Conservation (phyloP, 2,113 vertebrate genomes). For the Scortum barcoo region DNA sequence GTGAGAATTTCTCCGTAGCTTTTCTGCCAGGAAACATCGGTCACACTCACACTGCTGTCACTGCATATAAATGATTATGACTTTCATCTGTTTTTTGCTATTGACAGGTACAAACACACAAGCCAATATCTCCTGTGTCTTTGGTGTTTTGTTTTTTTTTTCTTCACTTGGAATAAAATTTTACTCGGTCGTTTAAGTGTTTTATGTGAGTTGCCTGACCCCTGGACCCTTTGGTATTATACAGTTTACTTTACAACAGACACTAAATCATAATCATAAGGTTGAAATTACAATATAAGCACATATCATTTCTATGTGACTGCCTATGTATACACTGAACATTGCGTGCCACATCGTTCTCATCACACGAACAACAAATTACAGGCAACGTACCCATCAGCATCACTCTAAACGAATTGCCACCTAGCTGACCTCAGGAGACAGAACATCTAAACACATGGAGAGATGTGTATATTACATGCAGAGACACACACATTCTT, state of each 20-base stretch:
- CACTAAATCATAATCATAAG: not conserved
- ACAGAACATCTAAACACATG: conserved; percentile 76
- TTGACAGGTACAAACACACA: not conserved
- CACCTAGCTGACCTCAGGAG: conserved; percentile 70
- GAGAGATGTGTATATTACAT: conserved; percentile 68
- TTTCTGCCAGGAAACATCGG: conserved; percentile 41
- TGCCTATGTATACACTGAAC: conserved; percentile 10
- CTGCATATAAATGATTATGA: conserved; percentile 16
- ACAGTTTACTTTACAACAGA: not conserved
- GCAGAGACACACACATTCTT: conserved; percentile 53
- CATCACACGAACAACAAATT: conserved; percentile 49
- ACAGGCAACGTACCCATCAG: conserved; percentile 60
- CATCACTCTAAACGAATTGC: conserved; percentile 66
- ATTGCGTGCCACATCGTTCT: conserved; percentile 6
- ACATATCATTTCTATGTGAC: conserved; percentile 33
- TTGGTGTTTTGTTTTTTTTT: not conserved
- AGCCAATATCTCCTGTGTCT: rapidly evolving
- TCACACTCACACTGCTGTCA: conserved; percentile 18
- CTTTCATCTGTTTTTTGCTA: not conserved
- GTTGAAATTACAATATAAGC: not conserved
- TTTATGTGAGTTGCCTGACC: not conserved
- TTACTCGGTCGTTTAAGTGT: not conserved
- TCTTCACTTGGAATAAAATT: not conserved
- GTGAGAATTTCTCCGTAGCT: conserved; percentile 1
- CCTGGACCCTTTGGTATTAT: not conserved